phyloP scores from a whole-genome alignment of 2,113 vertebrate genomes.

The Menidia beryllina region DNA sequence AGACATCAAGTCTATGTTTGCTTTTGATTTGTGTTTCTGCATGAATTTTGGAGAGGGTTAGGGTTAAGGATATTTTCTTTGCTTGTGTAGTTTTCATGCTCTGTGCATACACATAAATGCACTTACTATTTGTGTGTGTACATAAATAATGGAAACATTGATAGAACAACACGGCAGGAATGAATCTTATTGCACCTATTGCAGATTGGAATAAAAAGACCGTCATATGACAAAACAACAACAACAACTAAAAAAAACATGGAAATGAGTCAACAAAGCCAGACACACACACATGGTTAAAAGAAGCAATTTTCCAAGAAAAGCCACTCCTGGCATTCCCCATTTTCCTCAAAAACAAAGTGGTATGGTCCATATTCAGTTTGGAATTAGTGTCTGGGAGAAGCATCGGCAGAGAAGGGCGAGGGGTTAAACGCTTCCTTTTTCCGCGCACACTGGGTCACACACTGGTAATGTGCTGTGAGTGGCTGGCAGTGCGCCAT shows the following conservation, averaged over 20 bases:
- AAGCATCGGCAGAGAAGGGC: conserved; percentile 44
- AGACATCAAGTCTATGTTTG: conserved; percentile 15
- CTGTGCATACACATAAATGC: conserved; percentile 9
- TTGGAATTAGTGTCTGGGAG: conserved; percentile 24
- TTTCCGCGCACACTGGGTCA: conserved; percentile 63
- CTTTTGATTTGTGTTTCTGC: conserved; percentile 43
- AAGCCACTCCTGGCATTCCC: background rate
- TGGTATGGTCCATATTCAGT: conserved; percentile 22
- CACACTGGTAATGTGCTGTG: conserved; percentile 63
- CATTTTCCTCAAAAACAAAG: conserved; percentile 8
- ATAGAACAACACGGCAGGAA: conserved; percentile 70
- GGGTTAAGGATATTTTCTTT: conserved; percentile 18
- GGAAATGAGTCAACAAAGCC: background rate
- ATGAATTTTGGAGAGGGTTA: conserved; percentile 13
- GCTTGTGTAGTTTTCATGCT: conserved; percentile 19
- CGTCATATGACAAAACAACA: conserved; percentile 14
- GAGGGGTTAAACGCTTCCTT: conserved; percentile 71
- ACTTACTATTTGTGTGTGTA: conserved; percentile 44
- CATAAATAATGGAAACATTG: conserved; percentile 77
- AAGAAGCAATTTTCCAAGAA: conserved; percentile 2
- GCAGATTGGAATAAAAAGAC: conserved; percentile 64
- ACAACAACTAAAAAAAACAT: conserved; percentile 26
- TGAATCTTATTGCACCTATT: conserved; percentile 50
- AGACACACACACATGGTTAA: background rate
- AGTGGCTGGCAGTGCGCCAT: conserved; percentile 62